A percentile compares a stretch with the other conserved stretches of the same genome.
These are phyloP conservation scores for Siniperca obscura DNA, from an alignment of 2,797 vertebrate species.

Conservation along the genomic window DNA sequence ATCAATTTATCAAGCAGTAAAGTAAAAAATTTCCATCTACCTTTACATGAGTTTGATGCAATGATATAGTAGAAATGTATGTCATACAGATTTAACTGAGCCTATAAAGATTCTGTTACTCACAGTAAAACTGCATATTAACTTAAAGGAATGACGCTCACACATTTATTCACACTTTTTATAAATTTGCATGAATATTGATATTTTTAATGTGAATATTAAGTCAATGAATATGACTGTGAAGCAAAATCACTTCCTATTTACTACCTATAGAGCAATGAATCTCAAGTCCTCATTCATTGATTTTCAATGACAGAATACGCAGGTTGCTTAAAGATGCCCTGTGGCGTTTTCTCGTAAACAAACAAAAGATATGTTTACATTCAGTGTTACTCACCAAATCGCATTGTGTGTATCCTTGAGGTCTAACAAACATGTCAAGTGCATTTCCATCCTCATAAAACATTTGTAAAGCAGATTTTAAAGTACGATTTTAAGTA, in stretches of 20 bases:
- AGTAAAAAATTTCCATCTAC: not conserved
- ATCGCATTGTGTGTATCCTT: too few species aligned
- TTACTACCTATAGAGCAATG: not conserved
- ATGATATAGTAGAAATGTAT: not conserved
- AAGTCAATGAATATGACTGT: too few species aligned
- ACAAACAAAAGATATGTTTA: too few species aligned
- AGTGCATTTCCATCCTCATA: too few species aligned
- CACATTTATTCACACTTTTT: not conserved
- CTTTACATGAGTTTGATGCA: not conserved
- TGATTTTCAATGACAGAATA: too few species aligned
- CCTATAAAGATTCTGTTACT: constrained; percentile 19
- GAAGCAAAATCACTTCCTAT: not conserved
- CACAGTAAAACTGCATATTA: constrained; percentile 3
- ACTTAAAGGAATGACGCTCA: not conserved
- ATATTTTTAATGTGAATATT: too few species aligned
- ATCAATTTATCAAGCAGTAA: not conserved
- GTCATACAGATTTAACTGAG: constrained; percentile 17
- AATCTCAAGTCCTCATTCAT: not conserved
- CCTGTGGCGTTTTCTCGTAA: not conserved
- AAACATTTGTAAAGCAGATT: too few species aligned
- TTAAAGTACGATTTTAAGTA: too few species aligned
- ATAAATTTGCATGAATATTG: not conserved
- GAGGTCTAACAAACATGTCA: too few species aligned
- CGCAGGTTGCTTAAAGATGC: not conserved
- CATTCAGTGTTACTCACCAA: too few species aligned